A percentile compares a stretch with the other conserved stretches of the same genome.
Evolutionary conservation across 2,113 vertebrate species (phyloP).

Genomic region (Astur gentilis): DNA sequence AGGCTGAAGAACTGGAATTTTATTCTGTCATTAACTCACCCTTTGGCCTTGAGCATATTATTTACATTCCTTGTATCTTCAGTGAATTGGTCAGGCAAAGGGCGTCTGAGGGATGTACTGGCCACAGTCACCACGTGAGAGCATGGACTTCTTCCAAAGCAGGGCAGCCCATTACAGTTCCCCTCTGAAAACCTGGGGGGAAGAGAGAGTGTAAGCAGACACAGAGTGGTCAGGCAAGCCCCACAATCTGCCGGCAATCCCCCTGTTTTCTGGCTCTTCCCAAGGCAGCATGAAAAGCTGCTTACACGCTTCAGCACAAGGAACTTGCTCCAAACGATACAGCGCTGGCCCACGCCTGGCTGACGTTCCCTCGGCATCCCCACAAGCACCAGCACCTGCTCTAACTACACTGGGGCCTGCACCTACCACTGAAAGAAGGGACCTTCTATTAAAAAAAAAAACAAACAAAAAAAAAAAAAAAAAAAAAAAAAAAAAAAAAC

Average conservation of each 20-base stretch:
- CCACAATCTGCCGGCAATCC: too few relatives aligned
- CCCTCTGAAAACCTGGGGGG: background rate
- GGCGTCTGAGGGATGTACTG: background rate
- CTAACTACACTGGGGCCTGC: background rate
- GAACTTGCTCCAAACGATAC: rapidly evolving
- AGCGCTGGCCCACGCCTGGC: rapidly evolving
- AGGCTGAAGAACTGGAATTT: background rate
- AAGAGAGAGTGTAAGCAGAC: rapidly evolving
- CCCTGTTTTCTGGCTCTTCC: background rate
- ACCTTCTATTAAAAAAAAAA: background rate
- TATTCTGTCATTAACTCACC: background rate
- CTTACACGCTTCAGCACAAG: rapidly evolving
- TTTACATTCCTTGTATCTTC: background rate
- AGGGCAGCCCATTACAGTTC: background rate
- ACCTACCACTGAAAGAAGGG: background rate
- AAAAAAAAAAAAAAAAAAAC: too few relatives aligned
- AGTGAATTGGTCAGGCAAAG: rapidly evolving
- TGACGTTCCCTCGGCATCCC: rapidly evolving
- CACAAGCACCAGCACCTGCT: background rate
- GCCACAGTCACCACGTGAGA: background rate
- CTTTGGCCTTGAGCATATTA: background rate
- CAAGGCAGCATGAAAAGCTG: background rate
- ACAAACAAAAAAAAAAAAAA: too few relatives aligned
- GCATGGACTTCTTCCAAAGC: rapidly evolving
- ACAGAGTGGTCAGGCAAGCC: rapidly evolving